Evolutionary conservation across 2,797 vertebrate genomes (phyloP).

Genomic region (Cynopterus sphinx): DNA sequence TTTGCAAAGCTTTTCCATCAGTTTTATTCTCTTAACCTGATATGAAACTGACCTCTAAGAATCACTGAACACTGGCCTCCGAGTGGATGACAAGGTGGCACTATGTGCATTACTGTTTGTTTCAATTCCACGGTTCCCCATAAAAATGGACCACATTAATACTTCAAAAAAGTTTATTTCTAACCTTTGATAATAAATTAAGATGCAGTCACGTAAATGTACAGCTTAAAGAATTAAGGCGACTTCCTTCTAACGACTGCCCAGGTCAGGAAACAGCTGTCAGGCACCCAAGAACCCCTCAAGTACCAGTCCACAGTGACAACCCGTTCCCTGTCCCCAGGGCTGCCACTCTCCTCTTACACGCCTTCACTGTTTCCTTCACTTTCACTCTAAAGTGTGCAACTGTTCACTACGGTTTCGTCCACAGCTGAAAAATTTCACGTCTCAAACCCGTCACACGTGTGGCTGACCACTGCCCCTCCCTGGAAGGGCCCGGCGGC

Average conservation of each 20-base stretch:
- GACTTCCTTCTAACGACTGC: neutral
- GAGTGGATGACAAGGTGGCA: neutral
- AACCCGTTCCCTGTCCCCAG: neutral
- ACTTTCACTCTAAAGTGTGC: neutral
- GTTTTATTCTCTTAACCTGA: neutral
- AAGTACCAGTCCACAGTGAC: fast-evolving
- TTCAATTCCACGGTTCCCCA: neutral
- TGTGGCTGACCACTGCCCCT: fast-evolving
- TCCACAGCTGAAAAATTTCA: neutral
- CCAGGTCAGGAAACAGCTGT: neutral
- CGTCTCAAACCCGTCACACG: neutral
- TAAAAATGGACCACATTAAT: neutral
- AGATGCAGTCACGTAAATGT: neutral
- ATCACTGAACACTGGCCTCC: constrained; percentile 14
- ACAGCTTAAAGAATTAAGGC: neutral
- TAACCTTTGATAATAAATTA: neutral
- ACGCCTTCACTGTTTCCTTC: neutral
- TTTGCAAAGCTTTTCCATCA: neutral
- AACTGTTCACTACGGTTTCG: neutral
- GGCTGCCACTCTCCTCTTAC: neutral
- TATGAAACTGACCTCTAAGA: neutral
- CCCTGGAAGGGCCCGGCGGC: fast-evolving
- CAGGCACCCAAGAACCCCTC: neutral
- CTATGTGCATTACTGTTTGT: neutral
- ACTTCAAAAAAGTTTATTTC: neutral